Evolutionary conservation across 2,888 invertebrate species (phyloP).

Genomic region (Rhagonycha lutea): DNA sequence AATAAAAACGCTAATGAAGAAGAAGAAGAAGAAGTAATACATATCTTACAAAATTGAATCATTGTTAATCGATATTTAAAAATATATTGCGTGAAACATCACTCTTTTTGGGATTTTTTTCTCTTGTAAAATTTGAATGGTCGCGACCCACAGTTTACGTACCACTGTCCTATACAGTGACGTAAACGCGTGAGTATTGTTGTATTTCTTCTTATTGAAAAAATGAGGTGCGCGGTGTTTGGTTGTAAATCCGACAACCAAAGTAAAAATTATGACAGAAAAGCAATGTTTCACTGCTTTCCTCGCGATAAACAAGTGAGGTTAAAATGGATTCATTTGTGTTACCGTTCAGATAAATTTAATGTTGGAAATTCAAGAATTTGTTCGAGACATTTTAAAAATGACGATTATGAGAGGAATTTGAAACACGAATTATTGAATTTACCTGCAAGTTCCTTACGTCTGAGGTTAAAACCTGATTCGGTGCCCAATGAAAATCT

Average conservation of each 20-base stretch:
- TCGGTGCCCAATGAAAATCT: not conserved
- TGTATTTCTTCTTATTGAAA: no score
- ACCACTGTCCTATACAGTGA: no score
- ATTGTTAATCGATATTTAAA: no score
- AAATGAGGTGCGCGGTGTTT: not conserved
- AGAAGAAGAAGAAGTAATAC: no score
- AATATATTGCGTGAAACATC: no score
- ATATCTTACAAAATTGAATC: no score
- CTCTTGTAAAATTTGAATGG: no score
- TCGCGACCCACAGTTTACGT: no score
- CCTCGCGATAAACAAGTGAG: not conserved
- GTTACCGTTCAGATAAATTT: not conserved
- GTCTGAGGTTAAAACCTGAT: not conserved
- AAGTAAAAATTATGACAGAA: not conserved
- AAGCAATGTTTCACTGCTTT: not conserved
- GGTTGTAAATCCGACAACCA: not conserved
- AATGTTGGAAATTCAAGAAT: slow-evolving; percentile 1
- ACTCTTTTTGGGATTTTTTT: no score
- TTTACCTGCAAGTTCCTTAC: not conserved
- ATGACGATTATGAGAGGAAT: slow-evolving; percentile 1
- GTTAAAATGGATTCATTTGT: not conserved
- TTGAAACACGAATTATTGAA: not conserved
- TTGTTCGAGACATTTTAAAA: slow-evolving; percentile 5
- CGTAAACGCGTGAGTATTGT: no score
- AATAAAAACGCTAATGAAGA: no score